phyloP scores from a whole-genome alignment of 53 echinoderm and acorn worm species.

The Paelopatides confundens region DNA sequence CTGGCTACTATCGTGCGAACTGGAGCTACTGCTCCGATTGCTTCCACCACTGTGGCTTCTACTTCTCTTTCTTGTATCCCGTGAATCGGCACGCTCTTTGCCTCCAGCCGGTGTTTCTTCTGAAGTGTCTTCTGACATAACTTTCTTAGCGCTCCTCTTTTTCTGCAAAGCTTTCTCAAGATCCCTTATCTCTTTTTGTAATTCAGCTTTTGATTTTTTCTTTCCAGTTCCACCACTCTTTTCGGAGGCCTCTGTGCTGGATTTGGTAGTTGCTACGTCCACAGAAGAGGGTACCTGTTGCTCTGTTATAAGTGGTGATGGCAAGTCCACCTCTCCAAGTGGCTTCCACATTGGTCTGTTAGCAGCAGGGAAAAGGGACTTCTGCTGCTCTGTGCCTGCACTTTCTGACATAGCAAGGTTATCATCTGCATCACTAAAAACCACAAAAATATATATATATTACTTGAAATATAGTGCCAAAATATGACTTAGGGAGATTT shows the following conservation, averaged over 20 bases:
- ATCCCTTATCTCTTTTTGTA: conserved; percentile 39
- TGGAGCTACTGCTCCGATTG: conserved; percentile 16
- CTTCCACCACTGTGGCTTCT: background rate
- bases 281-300: background rate
- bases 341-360: conserved; percentile 40
- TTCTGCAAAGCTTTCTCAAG: conserved; percentile 25
- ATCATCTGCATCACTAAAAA: background rate
- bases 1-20: conserved; percentile 6
- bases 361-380: conserved; percentile 29
- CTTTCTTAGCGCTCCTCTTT: conserved; percentile 36
- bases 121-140: background rate
- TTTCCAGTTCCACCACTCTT: background rate
- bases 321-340: conserved; percentile 9
- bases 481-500: no score
- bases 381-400: background rate
- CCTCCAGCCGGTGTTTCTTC: background rate
- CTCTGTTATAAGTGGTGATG: conserved; percentile 20
- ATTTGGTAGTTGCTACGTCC: background rate
- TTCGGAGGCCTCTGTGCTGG: background rate
- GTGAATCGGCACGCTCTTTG: background rate
- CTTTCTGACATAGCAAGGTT: background rate
- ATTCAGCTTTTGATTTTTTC: conserved; percentile 37
- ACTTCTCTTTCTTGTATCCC: background rate
- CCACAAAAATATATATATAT: background rate
- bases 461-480: no score